These are phyloP conservation scores for Cylas formicarius DNA, from an alignment of 1,140 invertebrate genomes.

Conservation along the genomic window DNA sequence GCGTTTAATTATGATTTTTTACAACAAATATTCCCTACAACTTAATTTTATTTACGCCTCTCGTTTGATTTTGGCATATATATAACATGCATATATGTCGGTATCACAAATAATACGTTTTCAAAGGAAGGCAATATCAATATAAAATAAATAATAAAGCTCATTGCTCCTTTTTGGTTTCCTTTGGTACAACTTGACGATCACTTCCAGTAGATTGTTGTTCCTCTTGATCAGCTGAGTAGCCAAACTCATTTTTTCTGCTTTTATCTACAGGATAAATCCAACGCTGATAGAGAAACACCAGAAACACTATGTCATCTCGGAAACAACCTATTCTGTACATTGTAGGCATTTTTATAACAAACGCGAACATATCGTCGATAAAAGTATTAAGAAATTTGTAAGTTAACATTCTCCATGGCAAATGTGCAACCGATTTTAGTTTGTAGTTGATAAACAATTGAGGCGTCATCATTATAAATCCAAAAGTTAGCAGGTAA, in stretches of 20 bases:
- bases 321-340: conserved; percentile 93
- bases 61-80: no score
- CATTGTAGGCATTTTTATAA: conserved; percentile 99
- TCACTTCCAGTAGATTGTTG: conserved; percentile 6
- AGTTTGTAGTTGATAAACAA: conserved; percentile 99
- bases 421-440: conserved; percentile 97
- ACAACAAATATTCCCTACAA: no score
- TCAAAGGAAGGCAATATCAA: no score
- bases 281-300: conserved; percentile 97
- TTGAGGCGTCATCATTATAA: conserved; percentile 99
- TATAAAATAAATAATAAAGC: no score
- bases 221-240: conserved; percentile 55
- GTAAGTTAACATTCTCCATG: conserved; percentile 99
- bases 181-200: neutral
- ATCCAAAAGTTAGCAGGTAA: conserved; percentile 96
- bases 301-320: conserved; percentile 97
- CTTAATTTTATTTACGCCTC: no score
- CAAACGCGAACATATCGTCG: conserved; percentile 99
- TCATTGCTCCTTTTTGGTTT: conserved; percentile 19
- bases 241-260: conserved; percentile 95
- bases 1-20: no score
- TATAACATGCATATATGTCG: no score
- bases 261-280: conserved; percentile 94
- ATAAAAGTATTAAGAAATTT: conserved; percentile 99
- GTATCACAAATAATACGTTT: no score